Percentiles rank a stretch among this genome's conserved stretches.
Evolutionary conservation across 1,140 invertebrate genomes (phyloP).

Genomic region (Hyles euphorbiae): DNA sequence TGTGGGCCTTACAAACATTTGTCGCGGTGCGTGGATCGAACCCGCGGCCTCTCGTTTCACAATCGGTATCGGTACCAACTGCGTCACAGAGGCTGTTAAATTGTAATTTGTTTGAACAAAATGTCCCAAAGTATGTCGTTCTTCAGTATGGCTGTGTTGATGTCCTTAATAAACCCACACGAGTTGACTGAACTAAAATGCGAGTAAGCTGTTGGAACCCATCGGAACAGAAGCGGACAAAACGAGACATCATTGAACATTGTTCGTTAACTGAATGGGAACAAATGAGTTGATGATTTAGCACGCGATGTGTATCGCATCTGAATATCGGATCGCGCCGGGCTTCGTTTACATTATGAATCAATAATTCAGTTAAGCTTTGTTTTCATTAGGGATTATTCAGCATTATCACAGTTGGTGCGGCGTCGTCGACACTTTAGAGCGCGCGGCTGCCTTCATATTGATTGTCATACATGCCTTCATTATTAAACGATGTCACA

Average conservation of each 20-base stretch:
- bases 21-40: too few relatives aligned
- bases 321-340: constrained; percentile 39
- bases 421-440: not conserved
- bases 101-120: too few relatives aligned
- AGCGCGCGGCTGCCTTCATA: too few relatives aligned
- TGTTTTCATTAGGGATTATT: constrained; percentile 37
- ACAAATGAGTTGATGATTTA: constrained; percentile 65
- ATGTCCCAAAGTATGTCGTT: too few relatives aligned
- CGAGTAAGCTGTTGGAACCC: constrained; percentile 36
- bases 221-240: constrained; percentile 27
- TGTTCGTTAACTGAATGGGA: constrained; percentile 59
- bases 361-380: constrained; percentile 53
- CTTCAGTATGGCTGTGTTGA: too few relatives aligned
- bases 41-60: too few relatives aligned
- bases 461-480: too few relatives aligned
- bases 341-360: constrained; percentile 44
- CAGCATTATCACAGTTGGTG: constrained; percentile 14
- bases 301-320: constrained; percentile 42
- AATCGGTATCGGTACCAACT: too few relatives aligned
- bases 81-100: too few relatives aligned
- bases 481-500: too few relatives aligned
- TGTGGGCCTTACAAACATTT: too few relatives aligned
- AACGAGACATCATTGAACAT: constrained; percentile 40
- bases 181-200: not conserved
- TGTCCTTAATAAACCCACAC: too few relatives aligned